phyloP scores from a whole-genome alignment of 2,797 vertebrate species.

The Tokudaia muenninki region DNA sequence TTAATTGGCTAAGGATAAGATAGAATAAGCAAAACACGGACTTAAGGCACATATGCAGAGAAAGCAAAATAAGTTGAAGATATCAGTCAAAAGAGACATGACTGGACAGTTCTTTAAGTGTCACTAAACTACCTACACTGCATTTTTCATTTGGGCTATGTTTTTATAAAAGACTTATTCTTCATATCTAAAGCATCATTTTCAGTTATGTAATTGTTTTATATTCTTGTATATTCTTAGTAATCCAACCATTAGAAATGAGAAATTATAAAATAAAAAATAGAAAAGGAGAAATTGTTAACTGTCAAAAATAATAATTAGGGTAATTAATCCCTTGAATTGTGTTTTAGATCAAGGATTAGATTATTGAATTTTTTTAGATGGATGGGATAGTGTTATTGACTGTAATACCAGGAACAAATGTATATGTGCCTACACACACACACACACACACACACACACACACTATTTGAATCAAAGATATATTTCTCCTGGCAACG shows the following conservation, averaged over 20 bases:
- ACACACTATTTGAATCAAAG: not conserved
- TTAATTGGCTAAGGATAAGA: not conserved
- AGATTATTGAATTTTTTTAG: not conserved
- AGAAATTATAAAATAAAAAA: not conserved
- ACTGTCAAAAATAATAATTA: not conserved
- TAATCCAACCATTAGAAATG: not conserved
- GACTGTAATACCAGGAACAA: not conserved
- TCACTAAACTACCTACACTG: not conserved
- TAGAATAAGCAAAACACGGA: not conserved
- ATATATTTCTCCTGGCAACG: not conserved
- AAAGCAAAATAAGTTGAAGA: not conserved
- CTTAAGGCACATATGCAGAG: not conserved
- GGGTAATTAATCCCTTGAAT: not conserved
- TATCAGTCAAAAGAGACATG: not conserved
- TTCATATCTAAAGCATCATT: not conserved
- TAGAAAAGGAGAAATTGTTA: not conserved
- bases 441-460: not conserved
- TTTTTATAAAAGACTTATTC: not conserved
- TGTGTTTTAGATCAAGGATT: not conserved
- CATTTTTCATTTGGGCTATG: not conserved
- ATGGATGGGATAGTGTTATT: not conserved
- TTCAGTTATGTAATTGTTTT: not conserved
- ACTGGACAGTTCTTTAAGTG: not conserved
- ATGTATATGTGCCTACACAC: not conserved
- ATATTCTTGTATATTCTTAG: not conserved